These are phyloP conservation scores for Oceanodroma tethys DNA, from an alignment of 2,113 vertebrate species.

Conservation along the genomic window DNA sequence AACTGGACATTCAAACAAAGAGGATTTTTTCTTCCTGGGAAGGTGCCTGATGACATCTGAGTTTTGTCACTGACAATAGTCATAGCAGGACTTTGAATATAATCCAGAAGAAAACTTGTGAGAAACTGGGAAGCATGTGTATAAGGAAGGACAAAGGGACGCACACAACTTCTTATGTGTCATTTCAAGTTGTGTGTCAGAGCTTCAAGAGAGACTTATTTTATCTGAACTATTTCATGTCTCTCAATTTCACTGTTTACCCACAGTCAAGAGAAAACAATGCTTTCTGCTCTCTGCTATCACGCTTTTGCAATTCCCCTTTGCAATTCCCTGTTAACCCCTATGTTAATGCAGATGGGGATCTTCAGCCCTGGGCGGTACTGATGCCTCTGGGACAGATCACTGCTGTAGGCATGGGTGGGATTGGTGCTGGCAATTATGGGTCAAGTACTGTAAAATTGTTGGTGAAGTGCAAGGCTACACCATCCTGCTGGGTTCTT, in stretches of 20 bases:
- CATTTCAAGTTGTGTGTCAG: not conserved
- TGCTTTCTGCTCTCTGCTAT: not conserved
- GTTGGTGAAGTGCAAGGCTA: not conserved
- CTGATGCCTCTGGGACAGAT: not conserved
- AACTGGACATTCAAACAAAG: slow-evolving; percentile 3
- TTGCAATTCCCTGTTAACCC: not conserved
- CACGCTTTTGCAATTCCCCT: not conserved
- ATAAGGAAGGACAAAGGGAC: not conserved
- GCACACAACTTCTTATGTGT: not conserved
- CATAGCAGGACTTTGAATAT: not conserved
- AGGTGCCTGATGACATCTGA: slow-evolving; percentile 32
- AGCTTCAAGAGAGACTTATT: not conserved
- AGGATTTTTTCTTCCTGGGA: not conserved
- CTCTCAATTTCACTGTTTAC: not conserved
- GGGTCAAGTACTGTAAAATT: not conserved
- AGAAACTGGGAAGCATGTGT: not conserved
- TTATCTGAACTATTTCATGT: not conserved
- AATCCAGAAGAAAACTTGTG: slow-evolving; percentile 21
- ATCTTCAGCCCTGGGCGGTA: not conserved
- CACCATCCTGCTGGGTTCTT: not conserved
- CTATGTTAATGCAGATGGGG: not conserved
- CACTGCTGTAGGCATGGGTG: not conserved
- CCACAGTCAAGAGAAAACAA: not conserved
- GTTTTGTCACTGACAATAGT: slow-evolving; percentile 47
- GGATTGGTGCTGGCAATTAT: not conserved